phyloP scores from a whole-genome alignment of 2,113 vertebrate genomes.

The Calidris pugnax region DNA sequence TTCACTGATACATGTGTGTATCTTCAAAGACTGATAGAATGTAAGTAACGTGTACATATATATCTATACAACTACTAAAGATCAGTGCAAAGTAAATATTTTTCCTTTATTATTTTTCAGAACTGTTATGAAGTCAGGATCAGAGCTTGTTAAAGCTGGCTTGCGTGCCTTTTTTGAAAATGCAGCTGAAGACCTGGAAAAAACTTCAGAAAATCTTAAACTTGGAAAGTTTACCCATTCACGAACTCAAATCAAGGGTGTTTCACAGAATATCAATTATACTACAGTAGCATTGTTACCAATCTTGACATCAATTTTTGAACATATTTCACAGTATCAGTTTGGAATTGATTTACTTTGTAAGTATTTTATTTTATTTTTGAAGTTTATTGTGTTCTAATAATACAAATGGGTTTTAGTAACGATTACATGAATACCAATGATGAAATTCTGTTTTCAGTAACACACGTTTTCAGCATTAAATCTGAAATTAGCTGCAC shows the following conservation, averaged over 20 bases:
- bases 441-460: background rate
- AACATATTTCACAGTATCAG: conserved; percentile 94
- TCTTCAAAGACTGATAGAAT: background rate
- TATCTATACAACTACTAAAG: background rate
- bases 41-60: background rate
- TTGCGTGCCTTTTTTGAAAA: conserved; percentile 95
- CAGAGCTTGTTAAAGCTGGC: conserved; percentile 91
- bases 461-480: background rate
- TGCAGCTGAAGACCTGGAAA: conserved; percentile 94
- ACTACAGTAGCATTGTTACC: conserved; percentile 94
- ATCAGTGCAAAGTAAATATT: background rate
- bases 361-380: conserved; percentile 75
- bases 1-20: background rate
- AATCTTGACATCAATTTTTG: conserved; percentile 94
- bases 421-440: background rate
- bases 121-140: conserved; percentile 98
- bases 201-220: conserved; percentile 96
- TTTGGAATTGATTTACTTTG: conserved; percentile 92
- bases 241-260: conserved; percentile 95
- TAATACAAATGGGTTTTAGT: background rate
- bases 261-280: conserved; percentile 98
- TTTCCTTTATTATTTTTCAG: conserved; percentile 65
- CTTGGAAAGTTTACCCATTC: conserved; percentile 97
- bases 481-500: background rate
- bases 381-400: background rate